These are phyloP conservation scores for Drosophila nigromelanica DNA, from an alignment of 1,140 invertebrate genomes.

Conservation along the genomic window DNA sequence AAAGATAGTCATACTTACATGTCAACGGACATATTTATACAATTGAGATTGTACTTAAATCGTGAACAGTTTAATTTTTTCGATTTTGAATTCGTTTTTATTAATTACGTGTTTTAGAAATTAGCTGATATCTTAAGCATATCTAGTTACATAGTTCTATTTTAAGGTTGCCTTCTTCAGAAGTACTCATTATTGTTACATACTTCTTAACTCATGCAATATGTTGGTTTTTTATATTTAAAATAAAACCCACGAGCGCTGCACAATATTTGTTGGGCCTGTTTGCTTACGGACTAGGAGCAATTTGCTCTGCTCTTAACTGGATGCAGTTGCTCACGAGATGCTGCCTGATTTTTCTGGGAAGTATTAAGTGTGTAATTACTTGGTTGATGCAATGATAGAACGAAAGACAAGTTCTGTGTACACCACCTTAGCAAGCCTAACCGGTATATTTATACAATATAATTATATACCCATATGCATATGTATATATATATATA, in stretches of 20 bases:
- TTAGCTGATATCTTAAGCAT: constrained; percentile 64
- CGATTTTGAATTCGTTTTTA: constrained; percentile 76
- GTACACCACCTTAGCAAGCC: constrained; percentile 65
- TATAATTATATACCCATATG: constrained; percentile 18
- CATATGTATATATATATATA: constrained; percentile 20
- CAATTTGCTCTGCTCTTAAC: constrained; percentile 29
- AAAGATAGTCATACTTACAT: too few relatives aligned
- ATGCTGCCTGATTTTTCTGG: constrained; percentile 49
- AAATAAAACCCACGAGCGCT: constrained; percentile 12
- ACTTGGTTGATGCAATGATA: constrained; percentile 3
- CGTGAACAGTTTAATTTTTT: constrained; percentile 15
- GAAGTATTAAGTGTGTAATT: constrained; percentile 20
- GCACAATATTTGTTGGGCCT: constrained; percentile 15
- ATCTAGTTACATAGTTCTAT: constrained; percentile 56
- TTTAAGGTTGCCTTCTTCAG: constrained; percentile 46
- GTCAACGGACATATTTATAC: too few relatives aligned
- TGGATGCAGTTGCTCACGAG: constrained; percentile 29
- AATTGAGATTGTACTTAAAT: too few relatives aligned
- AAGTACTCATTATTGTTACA: constrained; percentile 32
- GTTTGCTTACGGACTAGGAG: constrained; percentile 44
- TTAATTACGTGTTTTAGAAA: constrained; percentile 64
- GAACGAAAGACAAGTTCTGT: constrained; percentile 38
- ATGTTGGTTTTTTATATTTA: constrained; percentile 14
- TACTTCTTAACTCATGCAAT: constrained; percentile 27
- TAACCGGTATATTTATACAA: constrained; percentile 35